Conservation (phyloP, 2,888 invertebrate species). For the Xestia ashworthii region DNA sequence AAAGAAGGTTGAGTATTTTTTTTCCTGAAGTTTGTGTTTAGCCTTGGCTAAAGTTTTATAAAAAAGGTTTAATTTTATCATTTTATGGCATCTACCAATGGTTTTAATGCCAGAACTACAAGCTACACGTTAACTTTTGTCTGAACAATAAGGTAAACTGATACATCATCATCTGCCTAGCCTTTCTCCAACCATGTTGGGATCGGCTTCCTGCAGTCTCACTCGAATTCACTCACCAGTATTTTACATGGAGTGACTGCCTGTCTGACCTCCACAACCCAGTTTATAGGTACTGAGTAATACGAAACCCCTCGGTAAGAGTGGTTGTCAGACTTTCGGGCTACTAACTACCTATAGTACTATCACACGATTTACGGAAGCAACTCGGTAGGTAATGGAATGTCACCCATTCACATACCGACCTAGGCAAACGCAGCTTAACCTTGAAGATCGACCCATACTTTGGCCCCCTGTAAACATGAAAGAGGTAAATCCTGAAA, state of each 20-base stretch:
- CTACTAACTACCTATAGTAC: neutral
- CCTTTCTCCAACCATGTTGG: too few relatives aligned
- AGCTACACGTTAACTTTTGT: neutral
- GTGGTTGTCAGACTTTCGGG: neutral
- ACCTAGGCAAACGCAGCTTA: neutral
- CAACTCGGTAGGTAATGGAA: neutral
- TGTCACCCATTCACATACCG: neutral
- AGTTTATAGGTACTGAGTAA: too few relatives aligned
- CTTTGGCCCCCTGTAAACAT: neutral
- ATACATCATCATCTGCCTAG: neutral
- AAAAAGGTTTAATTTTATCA: neutral
- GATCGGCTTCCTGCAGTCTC: too few relatives aligned
- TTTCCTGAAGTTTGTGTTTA: too few relatives aligned
- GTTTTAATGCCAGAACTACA: neutral
- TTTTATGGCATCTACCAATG: neutral
- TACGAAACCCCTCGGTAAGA: neutral
- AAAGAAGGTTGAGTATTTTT: neutral
- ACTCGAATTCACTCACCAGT: too few relatives aligned
- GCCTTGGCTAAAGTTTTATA: neutral
- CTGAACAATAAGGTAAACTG: neutral
- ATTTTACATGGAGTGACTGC: too few relatives aligned
- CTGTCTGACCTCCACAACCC: too few relatives aligned
- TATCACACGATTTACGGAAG: neutral
- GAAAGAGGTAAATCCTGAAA: neutral
- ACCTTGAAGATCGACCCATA: neutral